Base-by-base conservation (phyloP, 2,888 invertebrate genomes). In the Tachina fera region DNA sequence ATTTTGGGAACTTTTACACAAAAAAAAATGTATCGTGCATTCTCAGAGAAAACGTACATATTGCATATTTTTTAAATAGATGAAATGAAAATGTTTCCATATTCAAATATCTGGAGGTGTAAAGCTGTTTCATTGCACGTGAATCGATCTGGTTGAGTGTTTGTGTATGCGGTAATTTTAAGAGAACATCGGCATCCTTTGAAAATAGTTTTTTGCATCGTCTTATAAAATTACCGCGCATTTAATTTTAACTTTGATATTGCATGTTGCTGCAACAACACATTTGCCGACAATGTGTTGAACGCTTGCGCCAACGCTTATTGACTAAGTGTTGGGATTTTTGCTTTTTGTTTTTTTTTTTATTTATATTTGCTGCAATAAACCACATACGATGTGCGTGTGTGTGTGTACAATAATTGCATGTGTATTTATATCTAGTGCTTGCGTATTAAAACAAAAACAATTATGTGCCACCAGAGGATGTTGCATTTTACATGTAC, bases 161-260 rank as follows among this genome's bases (percentile, higher is more conserved):
- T 45, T n/a, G 65, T 75, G 68, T 58, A 60, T 65, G 63, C 74
- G 43, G 83, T 60, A 75, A 65, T 83, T 77, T 72, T 39, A 60
- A 71, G 65, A 76, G 65, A 56, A 65, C 86, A 87, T 75, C 90
- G 91, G 91, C 90, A 90, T 91, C 90, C 90, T 91, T 91, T 90
- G 91, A 90, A 88, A 88, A 61, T 41, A 16, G 9, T 72, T 71
- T 72, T 83, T 68, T 83, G 58, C 74, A 75, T 78, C 60, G 88
- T 89, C 90, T 90, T 89, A 89, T 90, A 89, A 91, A 91, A 91
- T 91, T 91, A 90, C 90, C 89, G 91, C 90, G 90, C 91, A 91
- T 91, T 91, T 91, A 91, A 91, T 91, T 71, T 91, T 90, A 91
- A 90, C 90, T 91, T 91, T 91, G 89, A 90, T 90, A 90, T 91